phyloP scores from a whole-genome alignment of 2,113 vertebrate species.

The Prochilodus magdalenae region DNA sequence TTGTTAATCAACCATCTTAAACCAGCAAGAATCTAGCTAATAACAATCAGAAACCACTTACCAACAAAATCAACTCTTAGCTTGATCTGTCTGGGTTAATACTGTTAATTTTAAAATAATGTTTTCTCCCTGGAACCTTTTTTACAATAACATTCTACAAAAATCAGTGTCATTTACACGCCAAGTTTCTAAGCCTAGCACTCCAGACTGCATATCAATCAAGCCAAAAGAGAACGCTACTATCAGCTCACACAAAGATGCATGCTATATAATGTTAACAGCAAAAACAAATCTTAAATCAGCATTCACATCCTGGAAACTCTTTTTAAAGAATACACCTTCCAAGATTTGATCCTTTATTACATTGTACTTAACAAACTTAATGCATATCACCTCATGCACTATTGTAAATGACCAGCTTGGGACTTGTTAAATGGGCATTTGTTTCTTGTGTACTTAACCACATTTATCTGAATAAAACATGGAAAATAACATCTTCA shows the following conservation, averaged over 20 bases:
- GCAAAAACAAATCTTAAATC: not conserved
- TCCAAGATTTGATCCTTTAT: not conserved
- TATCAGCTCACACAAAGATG: too few relatives aligned
- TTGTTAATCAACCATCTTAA: too few relatives aligned
- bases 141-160: not conserved
- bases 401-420: constrained; percentile 66
- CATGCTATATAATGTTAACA: not conserved
- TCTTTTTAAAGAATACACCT: not conserved
- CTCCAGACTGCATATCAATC: not conserved
- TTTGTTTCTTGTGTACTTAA: constrained; percentile 59
- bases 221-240: not conserved
- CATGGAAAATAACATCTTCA: not conserved
- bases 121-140: too few relatives aligned
- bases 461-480: constrained; percentile 29
- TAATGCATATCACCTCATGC: constrained; percentile 24
- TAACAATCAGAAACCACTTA: not conserved
- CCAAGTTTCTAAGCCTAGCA: too few relatives aligned
- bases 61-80: not conserved
- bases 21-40: too few relatives aligned
- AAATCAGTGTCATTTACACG: not conserved
- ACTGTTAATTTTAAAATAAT: too few relatives aligned
- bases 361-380: not conserved
- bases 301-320: not conserved
- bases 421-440: constrained; percentile 52
- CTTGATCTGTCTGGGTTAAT: too few relatives aligned